These are phyloP conservation scores for Drosophila ustulata DNA, from an alignment of 2,888 invertebrate genomes.

Conservation along the genomic window DNA sequence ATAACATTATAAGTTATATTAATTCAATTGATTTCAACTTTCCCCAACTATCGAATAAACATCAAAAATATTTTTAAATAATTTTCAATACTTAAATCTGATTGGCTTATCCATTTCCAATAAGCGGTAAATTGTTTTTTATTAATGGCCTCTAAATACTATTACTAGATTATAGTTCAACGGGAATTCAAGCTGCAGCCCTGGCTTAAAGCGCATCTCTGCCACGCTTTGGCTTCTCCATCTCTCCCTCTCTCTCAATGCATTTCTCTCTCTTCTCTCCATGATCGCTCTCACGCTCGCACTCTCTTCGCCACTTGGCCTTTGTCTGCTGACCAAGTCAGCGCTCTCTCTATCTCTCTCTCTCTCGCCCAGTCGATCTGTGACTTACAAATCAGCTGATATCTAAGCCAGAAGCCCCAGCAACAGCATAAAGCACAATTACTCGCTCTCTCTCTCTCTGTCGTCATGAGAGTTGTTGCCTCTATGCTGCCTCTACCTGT, in stretches of 20 bases:
- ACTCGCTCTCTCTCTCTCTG: background rate
- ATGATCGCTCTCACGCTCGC: background rate
- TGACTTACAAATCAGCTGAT: slow-evolving; percentile 54
- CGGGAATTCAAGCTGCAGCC: slow-evolving; percentile 11
- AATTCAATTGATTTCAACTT: no score
- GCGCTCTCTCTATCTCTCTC: slow-evolving; percentile 20
- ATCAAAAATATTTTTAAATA: no score
- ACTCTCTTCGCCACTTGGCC: slow-evolving; percentile 1
- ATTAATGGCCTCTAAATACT: no score
- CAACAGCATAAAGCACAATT: slow-evolving; percentile 27
- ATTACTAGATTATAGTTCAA: background rate
- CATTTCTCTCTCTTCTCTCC: background rate
- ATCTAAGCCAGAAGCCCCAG: slow-evolving; percentile 22
- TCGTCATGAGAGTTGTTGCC: slow-evolving; percentile 11
- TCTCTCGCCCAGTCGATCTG: slow-evolving; percentile 19
- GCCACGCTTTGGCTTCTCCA: background rate
- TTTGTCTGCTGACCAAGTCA: slow-evolving; percentile 27
- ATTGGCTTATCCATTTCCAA: no score
- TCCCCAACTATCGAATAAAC: no score
- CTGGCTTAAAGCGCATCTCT: slow-evolving; percentile 25
- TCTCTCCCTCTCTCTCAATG: background rate
- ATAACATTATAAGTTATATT: no score
- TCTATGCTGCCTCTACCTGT: slow-evolving; percentile 47
- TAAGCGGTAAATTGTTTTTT: no score
- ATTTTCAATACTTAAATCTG: no score